Conservation (phyloP, 2,888 invertebrate species). For the Blastobasis lacticolella region DNA sequence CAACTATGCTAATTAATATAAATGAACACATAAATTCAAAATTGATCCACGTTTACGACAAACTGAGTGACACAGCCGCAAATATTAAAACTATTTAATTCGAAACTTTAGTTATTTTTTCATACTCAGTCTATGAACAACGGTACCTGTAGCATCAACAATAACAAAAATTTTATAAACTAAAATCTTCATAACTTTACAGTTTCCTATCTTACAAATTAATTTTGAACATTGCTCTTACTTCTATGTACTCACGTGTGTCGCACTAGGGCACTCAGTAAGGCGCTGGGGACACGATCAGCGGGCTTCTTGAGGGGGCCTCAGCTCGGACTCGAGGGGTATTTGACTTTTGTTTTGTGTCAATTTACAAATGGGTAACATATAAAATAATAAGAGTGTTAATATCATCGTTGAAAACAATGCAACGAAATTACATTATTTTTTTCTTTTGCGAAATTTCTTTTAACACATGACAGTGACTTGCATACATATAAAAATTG, state of each 20-base stretch:
- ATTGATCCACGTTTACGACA: no score
- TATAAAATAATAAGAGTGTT: slow-evolving; percentile 75
- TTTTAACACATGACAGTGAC: slow-evolving; percentile 11
- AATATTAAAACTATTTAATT: no score
- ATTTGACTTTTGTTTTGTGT: slow-evolving; percentile 74
- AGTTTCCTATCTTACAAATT: no score
- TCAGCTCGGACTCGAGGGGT: slow-evolving; percentile 48
- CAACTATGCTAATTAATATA: no score
- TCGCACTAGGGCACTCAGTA: slow-evolving; percentile 12
- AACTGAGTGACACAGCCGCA: no score
- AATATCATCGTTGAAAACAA: slow-evolving; percentile 70
- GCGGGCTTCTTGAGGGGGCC: slow-evolving; percentile 42
- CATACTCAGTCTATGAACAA: no score
- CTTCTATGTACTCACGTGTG: slow-evolving; percentile 61
- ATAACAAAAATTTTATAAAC: no score
- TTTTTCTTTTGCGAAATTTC: slow-evolving; percentile 14
- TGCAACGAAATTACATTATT: slow-evolving; percentile 24
- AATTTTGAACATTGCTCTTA: not conserved
- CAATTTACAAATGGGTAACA: slow-evolving; percentile 75
- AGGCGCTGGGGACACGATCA: slow-evolving; percentile 26
- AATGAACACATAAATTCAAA: no score
- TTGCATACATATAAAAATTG: slow-evolving; percentile 9
- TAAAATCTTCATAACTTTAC: no score
- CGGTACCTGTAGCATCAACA: no score
- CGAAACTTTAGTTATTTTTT: no score